phyloP scores from a whole-genome alignment of 2,888 invertebrate species.

The Rhagium mordax region DNA sequence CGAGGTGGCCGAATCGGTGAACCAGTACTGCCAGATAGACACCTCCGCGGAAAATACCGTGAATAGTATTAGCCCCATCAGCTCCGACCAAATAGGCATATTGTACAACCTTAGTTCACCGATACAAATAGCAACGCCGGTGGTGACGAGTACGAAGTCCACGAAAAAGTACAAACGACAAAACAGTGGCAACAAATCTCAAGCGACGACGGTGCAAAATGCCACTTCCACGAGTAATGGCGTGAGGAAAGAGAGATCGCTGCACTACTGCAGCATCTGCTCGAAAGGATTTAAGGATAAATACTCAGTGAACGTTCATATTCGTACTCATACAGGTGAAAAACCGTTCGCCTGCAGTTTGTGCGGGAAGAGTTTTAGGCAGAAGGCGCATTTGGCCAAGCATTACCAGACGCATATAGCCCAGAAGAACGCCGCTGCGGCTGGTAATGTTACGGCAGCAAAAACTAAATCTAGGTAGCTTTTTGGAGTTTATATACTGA shows the following conservation, averaged over 20 bases:
- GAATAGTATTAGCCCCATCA: conserved; percentile 69
- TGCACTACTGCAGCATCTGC: conserved; percentile 95
- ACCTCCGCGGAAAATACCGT: conserved; percentile 72
- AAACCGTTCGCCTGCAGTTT: conserved; percentile 96
- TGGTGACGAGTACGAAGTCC: conserved; percentile 77
- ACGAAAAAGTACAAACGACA: conserved; percentile 82
- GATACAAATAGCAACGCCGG: conserved; percentile 72
- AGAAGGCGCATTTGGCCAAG: conserved; percentile 93
- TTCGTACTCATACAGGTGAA: conserved; percentile 97
- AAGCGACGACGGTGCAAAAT: conserved; percentile 63
- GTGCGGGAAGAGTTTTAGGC: conserved; percentile 94
- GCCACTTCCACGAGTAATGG: conserved; percentile 79
- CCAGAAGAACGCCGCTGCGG: conserved; percentile 83
- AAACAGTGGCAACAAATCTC: conserved; percentile 63
- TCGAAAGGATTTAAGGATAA: conserved; percentile 96
- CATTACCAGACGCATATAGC: conserved; percentile 95
- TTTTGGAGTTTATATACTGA: conserved; percentile 34
- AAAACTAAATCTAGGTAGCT: conserved; percentile 69
- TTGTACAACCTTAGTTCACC: conserved; percentile 66
- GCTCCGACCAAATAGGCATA: conserved; percentile 65
- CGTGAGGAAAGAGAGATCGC: conserved; percentile 87
- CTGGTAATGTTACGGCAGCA: conserved; percentile 72
- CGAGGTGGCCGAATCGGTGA: conserved; percentile 85
- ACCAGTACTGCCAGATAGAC: conserved; percentile 77
- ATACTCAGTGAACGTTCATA: conserved; percentile 98